These are phyloP conservation scores for Athalia cordata DNA, from an alignment of 2,888 invertebrate species.

Conservation along the genomic window DNA sequence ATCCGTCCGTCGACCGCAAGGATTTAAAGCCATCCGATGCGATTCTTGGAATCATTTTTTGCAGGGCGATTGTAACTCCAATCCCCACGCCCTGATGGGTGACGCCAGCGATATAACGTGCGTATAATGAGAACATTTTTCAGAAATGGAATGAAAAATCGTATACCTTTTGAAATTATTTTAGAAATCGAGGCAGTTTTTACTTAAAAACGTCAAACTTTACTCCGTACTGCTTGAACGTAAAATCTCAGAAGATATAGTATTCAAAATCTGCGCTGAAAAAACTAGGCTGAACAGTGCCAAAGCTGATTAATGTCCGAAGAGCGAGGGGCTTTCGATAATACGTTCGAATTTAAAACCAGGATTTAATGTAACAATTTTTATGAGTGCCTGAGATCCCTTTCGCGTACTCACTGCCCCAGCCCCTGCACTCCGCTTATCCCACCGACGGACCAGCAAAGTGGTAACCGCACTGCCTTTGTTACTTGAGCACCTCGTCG, in stretches of 20 bases:
- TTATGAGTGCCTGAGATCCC: conserved; percentile 19
- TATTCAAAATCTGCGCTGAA: neutral
- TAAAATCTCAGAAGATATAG: neutral
- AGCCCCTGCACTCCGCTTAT: conserved; percentile 38
- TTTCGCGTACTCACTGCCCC: conserved; percentile 22
- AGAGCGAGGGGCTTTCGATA: neutral
- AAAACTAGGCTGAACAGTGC: neutral
- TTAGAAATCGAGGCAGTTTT: conserved; percentile 43
- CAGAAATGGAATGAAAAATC: neutral
- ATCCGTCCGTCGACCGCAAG: conserved; percentile 45
- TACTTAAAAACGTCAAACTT: conserved; percentile 45
- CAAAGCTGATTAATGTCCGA: neutral
- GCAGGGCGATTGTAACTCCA: conserved; percentile 39
- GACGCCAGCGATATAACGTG: conserved; percentile 48
- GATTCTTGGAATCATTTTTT: conserved; percentile 48
- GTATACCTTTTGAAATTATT: conserved; percentile 13
- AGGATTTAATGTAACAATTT: conserved; percentile 12
- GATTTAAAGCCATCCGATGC: conserved; percentile 47
- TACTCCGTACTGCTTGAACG: conserved; percentile 43
- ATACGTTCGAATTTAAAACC: neutral
- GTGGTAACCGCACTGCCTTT: conserved; percentile 32
- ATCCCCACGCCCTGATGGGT: conserved; percentile 50
- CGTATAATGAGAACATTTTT: conserved; percentile 2
- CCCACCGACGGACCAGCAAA: conserved; percentile 34
- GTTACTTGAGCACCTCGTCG: conserved; percentile 31